phyloP scores from a whole-genome alignment of 35 echinoderm and acorn worm genomes.

The Anneissia japonica region DNA sequence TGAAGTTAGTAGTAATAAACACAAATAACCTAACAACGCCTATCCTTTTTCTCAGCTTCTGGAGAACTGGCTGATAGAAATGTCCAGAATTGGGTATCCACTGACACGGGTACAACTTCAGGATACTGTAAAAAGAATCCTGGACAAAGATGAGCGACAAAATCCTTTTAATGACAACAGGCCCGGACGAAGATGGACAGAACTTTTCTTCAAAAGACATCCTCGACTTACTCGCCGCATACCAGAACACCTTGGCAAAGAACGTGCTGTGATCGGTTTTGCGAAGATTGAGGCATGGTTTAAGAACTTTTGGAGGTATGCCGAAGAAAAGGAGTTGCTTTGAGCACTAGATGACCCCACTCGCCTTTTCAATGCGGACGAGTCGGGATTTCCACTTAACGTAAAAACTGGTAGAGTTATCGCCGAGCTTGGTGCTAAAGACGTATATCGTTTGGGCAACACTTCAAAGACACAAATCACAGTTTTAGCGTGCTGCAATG shows the following conservation, averaged over 20 bases:
- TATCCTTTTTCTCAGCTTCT: not conserved
- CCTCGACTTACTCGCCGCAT: constrained; percentile 33
- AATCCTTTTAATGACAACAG: constrained; percentile 35
- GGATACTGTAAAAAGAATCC: constrained; percentile 36
- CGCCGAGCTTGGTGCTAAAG: constrained; percentile 21
- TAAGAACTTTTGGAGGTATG: constrained; percentile 13
- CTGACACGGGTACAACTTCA: constrained; percentile 28
- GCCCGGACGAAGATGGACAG: constrained; percentile 39
- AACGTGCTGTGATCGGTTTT: constrained; percentile 14
- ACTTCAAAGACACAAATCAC: constrained; percentile 34
- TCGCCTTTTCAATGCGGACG: constrained; percentile 49
- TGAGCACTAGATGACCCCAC: constrained; percentile 3
- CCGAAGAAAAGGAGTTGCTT: not conserved
- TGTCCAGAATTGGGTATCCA: constrained; percentile 39
- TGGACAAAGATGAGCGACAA: constrained; percentile 29
- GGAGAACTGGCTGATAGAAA: constrained; percentile 39
- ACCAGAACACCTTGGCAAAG: constrained; percentile 32
- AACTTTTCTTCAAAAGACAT: constrained; percentile 31
- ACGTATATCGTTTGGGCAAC: constrained; percentile 18
- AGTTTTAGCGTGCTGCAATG: constrained; percentile 26
- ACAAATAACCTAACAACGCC: too few relatives aligned
- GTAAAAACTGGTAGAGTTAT: constrained; percentile 25
- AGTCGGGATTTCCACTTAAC: constrained; percentile 26
- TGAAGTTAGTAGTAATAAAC: too few relatives aligned
- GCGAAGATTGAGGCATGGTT: constrained; percentile 28